phyloP scores from a whole-genome alignment of 37 sponge, comb jelly and placozoan species.

The Chondrosia reniformis region DNA sequence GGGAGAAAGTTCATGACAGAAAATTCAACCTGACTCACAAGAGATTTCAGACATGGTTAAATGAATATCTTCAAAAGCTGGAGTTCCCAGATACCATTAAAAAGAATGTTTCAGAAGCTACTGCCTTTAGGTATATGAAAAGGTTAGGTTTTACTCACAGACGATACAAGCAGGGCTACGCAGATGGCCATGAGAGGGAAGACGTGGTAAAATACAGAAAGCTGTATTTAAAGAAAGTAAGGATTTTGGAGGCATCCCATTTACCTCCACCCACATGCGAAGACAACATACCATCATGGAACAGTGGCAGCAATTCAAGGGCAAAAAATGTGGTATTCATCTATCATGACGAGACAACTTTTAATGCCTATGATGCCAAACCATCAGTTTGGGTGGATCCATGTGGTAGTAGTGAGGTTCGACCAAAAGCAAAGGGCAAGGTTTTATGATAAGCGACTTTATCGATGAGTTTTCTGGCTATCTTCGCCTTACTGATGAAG shows the following conservation, averaged over 20 bases:
- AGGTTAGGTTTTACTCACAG: background rate
- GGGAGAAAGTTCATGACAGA: no score
- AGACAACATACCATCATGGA: background rate
- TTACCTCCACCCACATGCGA: conserved; percentile 7
- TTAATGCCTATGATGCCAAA: conserved; percentile 28
- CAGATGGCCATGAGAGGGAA: background rate
- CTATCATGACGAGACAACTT: conserved; percentile 33
- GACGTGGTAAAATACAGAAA: background rate
- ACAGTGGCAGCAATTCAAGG: background rate
- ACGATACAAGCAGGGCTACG: background rate
- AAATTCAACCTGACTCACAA: no score
- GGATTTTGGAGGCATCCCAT: background rate
- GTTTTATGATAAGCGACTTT: conserved; percentile 38
- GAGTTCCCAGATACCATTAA: no score
- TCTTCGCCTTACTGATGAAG: conserved; percentile 1
- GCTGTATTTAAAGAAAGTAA: background rate
- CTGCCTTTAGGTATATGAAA: conserved; percentile 2
- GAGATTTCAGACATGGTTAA: no score
- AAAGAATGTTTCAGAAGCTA: background rate
- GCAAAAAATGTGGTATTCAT: conserved; percentile 14
- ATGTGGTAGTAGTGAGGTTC: background rate
- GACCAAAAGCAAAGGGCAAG: conserved; percentile 15
- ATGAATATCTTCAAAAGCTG: no score
- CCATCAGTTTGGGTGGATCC: conserved; percentile 20
- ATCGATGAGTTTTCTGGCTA: conserved; percentile 32